These are phyloP conservation scores for Nipponia nippon DNA, from an alignment of 2,113 vertebrate species.

Conservation along the genomic window DNA sequence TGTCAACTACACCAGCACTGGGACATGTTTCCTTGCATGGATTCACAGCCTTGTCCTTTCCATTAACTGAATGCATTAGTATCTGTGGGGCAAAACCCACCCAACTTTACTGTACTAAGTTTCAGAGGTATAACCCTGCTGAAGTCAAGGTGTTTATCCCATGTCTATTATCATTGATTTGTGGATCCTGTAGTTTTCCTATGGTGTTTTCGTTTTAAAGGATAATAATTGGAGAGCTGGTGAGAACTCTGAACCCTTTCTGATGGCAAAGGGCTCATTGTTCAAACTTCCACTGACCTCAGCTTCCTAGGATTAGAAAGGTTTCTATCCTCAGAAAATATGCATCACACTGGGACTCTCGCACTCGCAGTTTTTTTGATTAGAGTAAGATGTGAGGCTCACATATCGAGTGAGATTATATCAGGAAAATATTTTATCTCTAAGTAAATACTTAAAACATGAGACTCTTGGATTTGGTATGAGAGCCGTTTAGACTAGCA, in stretches of 20 bases:
- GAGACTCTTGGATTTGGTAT: background rate
- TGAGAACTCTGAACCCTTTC: background rate
- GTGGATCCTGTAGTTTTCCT: background rate
- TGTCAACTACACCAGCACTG: background rate
- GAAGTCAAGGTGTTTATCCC: background rate
- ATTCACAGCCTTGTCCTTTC: background rate
- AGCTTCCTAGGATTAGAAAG: background rate
- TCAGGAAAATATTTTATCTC: constrained; percentile 42
- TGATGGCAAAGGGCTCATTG: background rate
- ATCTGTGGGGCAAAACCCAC: background rate
- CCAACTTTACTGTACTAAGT: background rate
- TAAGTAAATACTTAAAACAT: background rate
- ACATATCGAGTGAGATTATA: background rate
- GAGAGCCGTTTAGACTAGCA: background rate
- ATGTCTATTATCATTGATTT: background rate
- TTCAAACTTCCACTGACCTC: constrained; percentile 6
- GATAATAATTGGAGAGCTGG: background rate
- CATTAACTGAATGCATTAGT: background rate
- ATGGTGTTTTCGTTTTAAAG: background rate
- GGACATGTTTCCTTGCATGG: background rate
- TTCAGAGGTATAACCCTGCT: background rate
- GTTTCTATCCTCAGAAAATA: background rate
- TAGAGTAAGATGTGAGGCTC: background rate
- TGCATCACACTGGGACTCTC: background rate
- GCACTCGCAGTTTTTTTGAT: background rate